Evolutionary conservation across 2,113 vertebrate genomes (phyloP), one percentile per base, ranked within the genome.

Genomic region (Phalacrocorax brasilianus): DNA sequence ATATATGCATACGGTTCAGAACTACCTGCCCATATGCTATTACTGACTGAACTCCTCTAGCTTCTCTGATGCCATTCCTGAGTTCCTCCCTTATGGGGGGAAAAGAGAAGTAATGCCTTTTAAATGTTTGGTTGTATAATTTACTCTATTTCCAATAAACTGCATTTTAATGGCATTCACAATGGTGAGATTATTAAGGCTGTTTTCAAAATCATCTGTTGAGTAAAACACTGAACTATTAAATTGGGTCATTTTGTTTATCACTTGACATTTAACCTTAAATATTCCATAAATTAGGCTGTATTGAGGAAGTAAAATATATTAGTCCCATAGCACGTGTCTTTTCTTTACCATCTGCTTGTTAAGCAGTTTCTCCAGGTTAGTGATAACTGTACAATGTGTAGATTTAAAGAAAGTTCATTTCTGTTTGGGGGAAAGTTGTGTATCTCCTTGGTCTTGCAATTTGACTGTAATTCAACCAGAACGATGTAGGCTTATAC

Each of bases 141-240:
- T 95, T 84, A 86, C 19, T 82, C 16, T 72, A 42, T 93, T 95
- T 87, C 70, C 35, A 85, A 82, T 92, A 95, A 91, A 91, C 45
- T 76, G n/a, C 38, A 58, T 87, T 94, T 91, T 93, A 79, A 92
- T 56, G 53, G 32, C 14, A 20, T 79, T 97, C 80, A 91, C 80
- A 89, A 66, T 33, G 8, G 58, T 79, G 84, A 94, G 49, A 73
- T 89, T 85, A 85, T 89, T 68, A 82, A 87, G 77, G 58, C 22
- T 89, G 66, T 47, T 93, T 92, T 87, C 8, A 0, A 93, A 95
- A 89, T 92, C 7, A 38, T 82, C 73, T 92, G 50, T 74, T 88
- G 47, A 88, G 55, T 70, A 87, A 92, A 94, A 91, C 53, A 75
- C 12, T 53, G 15, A 87, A 65, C 62, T 81, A 50, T 50, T 95